Base-by-base conservation (phyloP, 1,140 invertebrate genomes). In the Lepidurus couesii region DNA sequence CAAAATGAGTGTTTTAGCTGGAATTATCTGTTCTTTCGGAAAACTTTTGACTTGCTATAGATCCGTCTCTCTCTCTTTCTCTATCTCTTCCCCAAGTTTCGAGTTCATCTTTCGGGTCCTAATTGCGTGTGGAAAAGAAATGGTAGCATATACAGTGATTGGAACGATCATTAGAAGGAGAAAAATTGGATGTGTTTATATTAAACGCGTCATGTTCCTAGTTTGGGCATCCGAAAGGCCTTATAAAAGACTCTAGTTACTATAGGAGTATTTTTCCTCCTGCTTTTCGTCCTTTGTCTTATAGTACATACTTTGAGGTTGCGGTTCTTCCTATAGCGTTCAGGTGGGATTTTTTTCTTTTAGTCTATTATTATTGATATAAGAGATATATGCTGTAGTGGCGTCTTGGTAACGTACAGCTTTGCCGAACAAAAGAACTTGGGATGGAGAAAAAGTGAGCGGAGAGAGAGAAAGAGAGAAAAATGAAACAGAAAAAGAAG, bases 341-440 rank as follows among this genome's bases (percentile, higher is more conserved):
- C 34, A 34, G 34, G 34, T 34, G 34, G 34, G 34, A 34, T 34
- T 34, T 34, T 34, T 34, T 34, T 34, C 34, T 34, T 4, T 3
- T 3, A 34, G 34, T 34, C 2, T 34, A 34, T 65, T 65, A 65
- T 65, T 65, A 65, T 65, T 65, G 53, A 65, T 65, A 65, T 65
- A 7, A 21, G 53, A 16, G 53, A 16, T 65, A 13, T 21, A 13
- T 7, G 21, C 53, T 65, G 21, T 21, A 65, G 53, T 65, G 53
- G 53, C n/a, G 53, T 65, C 53, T 65, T 65, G 53, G 53, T 21
- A 65, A 65, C 53, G 53, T 65, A 65, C 16, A n/a, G 53, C 21
- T 65, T 65, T 13, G 21, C 53, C 53, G 13, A 65, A 65, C 53
- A 65, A 65, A 65, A 65, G 53, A 1, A 65, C n/a, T 65, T 21